Evolutionary conservation across 2,113 vertebrate species (phyloP), one percentile per base, ranked within the genome.

Genomic region (Phodopus roborovskii): DNA sequence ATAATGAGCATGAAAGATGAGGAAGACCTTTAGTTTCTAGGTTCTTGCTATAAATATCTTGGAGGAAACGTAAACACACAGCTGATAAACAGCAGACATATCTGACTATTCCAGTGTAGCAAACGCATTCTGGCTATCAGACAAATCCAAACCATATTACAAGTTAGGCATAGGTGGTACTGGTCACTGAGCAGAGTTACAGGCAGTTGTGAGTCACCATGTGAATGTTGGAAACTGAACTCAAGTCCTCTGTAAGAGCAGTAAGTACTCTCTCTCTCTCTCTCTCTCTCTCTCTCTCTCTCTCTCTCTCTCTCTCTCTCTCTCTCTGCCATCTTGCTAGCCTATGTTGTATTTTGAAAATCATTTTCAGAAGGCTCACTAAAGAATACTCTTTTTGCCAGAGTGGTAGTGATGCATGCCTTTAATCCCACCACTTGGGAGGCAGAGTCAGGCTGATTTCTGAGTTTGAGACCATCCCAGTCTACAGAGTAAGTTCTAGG

Each of bases 11-110:
- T 4, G 13, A 89, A 84, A 7, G 60, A 36, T 7, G 36, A 10
- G 39, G 19, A 75, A 93, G 36, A 75, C 93, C 89, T 73, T 86
- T 16, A 77, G 74, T 53, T 75, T 92, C 82, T 53, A 88, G 71
- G 16, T 3, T 94, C 60, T 33, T 64, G 66, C 42, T 95, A 91
- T 45, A 96, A 86, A 82, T 42, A 36, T 58, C n/a, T 45, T 26
- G 74, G 39, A 92, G 56, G 74, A 91, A 74, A 92, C 58, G 30
- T 85, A 89, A 89, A 74, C 5, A 79, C 28, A 82, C 60, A 68
- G 39, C 22, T 90, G 58, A 75, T 58, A 79, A 82, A 87, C 53
- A 90, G 88, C 5, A 77, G 42, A 84, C 39, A 91, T 42, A n/a
- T 36, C 30, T 56, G 58, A 42, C 68, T 56, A 77, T 75, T 58